Percentiles rank a stretch among this genome's conserved stretches.
phyloP scores from a whole-genome alignment of 2,797 vertebrate genomes.

The Lutjanus argentimaculatus region DNA sequence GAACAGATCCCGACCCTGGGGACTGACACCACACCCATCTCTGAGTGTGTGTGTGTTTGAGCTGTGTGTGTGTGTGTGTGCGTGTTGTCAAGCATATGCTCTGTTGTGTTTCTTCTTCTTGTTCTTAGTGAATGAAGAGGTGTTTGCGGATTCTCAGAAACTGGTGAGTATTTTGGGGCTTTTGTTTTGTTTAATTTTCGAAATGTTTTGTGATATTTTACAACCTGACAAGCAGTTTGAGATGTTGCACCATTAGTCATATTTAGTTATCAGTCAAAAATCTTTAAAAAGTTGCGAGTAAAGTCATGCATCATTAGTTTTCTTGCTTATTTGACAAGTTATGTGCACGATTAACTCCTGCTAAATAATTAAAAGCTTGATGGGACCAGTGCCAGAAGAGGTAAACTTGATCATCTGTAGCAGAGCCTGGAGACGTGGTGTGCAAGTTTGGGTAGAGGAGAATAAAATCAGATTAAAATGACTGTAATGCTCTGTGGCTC shows the following conservation, averaged over 20 bases:
- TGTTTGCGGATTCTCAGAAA: slow-evolving; percentile 29
- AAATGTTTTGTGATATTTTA: not conserved
- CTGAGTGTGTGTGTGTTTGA: slow-evolving; percentile 32
- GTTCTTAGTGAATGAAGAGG: slow-evolving; percentile 19
- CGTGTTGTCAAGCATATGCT: slow-evolving; percentile 26
- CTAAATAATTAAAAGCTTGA: not conserved
- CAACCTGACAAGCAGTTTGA: not conserved
- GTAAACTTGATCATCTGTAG: not conserved
- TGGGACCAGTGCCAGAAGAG: not conserved
- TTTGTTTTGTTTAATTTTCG: not conserved
- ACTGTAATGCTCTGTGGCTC: slow-evolving; percentile 10
- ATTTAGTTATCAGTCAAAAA: not conserved
- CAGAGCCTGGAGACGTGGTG: not conserved
- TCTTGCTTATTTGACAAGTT: no score
- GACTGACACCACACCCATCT: slow-evolving; percentile 75
- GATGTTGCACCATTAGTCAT: not conserved
- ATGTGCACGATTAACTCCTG: not conserved
- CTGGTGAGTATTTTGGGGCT: slow-evolving; percentile 64
- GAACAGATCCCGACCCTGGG: slow-evolving; percentile 61
- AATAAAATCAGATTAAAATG: not conserved
- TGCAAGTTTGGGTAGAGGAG: not conserved
- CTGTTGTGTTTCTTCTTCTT: slow-evolving; percentile 42
- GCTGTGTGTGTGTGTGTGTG: slow-evolving; percentile 30
- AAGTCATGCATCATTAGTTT: not conserved
- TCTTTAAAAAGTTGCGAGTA: not conserved